Conservation (phyloP, 2,888 invertebrate genomes). For the Drosophila greeni region DNA sequence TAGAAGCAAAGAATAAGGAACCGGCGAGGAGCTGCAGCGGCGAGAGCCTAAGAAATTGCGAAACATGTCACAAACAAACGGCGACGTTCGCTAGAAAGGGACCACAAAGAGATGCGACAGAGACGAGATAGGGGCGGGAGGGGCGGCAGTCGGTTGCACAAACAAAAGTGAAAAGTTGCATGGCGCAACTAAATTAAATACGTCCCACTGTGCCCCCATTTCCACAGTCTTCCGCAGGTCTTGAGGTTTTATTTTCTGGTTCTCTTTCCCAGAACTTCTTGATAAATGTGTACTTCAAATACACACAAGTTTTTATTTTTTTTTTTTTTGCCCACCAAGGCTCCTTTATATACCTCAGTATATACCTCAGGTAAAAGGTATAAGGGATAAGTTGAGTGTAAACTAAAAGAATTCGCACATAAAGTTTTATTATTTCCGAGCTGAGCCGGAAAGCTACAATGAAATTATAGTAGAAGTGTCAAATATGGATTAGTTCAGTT, state of each 20-base stretch:
- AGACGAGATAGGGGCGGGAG: constrained; percentile 15
- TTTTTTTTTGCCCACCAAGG: not conserved
- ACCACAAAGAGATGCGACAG: constrained; percentile 19
- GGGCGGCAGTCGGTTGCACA: not conserved
- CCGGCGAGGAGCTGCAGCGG: constrained; percentile 12
- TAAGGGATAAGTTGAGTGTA: not conserved
- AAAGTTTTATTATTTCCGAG: not conserved
- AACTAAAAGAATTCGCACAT: not conserved
- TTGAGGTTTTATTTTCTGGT: constrained; percentile 4
- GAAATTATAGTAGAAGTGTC: not conserved
- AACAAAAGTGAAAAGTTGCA: constrained; percentile 27
- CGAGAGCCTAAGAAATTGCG: constrained; percentile 63
- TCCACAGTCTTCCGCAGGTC: constrained; percentile 10
- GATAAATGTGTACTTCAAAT: constrained; percentile 6
- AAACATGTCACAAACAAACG: constrained; percentile 52
- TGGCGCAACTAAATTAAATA: constrained; percentile 19
- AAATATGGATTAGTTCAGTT: not conserved
- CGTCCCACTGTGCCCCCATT: constrained; percentile 56
- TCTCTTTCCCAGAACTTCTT: constrained; percentile 1
- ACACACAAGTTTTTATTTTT: not conserved
- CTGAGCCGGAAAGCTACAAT: not conserved
- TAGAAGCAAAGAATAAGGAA: constrained; percentile 17
- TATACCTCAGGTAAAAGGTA: not conserved
- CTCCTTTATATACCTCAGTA: not conserved
- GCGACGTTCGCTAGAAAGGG: constrained; percentile 7